Evolutionary conservation across 2,113 vertebrate species (phyloP), one percentile per base, ranked within the genome.

Genomic region (Bostrychus sinensis): DNA sequence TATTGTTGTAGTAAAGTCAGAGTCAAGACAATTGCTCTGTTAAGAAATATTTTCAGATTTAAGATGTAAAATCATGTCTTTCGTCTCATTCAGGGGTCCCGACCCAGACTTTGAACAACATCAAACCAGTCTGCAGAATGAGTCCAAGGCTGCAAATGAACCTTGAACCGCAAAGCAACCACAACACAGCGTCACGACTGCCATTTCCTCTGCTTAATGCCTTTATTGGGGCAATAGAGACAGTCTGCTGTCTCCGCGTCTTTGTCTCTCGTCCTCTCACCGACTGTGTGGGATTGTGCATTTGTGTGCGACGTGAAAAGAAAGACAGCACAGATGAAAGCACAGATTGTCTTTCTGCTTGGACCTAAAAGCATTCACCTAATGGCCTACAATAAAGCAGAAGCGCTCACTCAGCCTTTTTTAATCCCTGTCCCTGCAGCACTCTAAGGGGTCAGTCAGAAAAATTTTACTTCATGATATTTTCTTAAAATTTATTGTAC

Each of bases 91-190:
- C 1, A 22, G 55, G 48, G 11, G 41, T 72, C 61, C 39, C 62
- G 78, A 83, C 54, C 69, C 66, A 80, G 73, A 86, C 79, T 80
- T 78, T 82, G 80, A 83, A 83, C 75, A 82, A 56, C 66, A 50
- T 36, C 36, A 62, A 53, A 58, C 48, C 69, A 78, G 86, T 82
- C 86, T 66, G 61, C 62, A 77, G 62, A 72, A 54, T 42, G 85
- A 88, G 87, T 90, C 89, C 89, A 90, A 90, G 87, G 86, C 87
- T 90, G 79, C 56, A 76, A 20, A 66, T 77, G 79, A 86, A 89
- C 85, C 89, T 90, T 90, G 89, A 90, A 89, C 89, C 80, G 86
- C 60, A 70, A 57, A 59, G 55, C 42, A 30, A 64, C 65, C 77
- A 65, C 69, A 62, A 56, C 46, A 61, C 71, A 53, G 5, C 7